Evolutionary conservation across 2,888 invertebrate species (phyloP).

Genomic region (Villa cingulata): DNA sequence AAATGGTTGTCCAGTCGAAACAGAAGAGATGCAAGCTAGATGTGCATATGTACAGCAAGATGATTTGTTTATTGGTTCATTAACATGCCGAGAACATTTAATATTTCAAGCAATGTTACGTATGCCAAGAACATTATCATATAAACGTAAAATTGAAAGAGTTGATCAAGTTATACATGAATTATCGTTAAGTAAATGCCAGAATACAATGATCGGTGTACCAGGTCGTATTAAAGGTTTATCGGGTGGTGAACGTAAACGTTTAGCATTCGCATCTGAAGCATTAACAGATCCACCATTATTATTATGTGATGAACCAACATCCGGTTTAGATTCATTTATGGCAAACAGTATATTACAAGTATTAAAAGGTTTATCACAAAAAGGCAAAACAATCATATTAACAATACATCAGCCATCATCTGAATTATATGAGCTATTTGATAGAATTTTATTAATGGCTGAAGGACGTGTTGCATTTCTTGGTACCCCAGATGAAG

Average conservation of each 20-base stretch:
- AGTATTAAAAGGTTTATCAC: slow-evolving; percentile 59
- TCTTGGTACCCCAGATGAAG: slow-evolving; percentile 66
- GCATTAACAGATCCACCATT: slow-evolving; percentile 87
- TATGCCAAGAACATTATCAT: slow-evolving; percentile 66
- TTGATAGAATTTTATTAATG: slow-evolving; percentile 78
- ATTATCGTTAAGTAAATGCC: slow-evolving; percentile 76
- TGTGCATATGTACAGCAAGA: slow-evolving; percentile 91
- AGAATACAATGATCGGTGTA: slow-evolving; percentile 79
- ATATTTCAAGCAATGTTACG: slow-evolving; percentile 78
- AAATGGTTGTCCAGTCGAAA: slow-evolving; percentile 64
- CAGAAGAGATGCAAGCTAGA: slow-evolving; percentile 56
- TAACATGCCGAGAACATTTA: slow-evolving; percentile 81
- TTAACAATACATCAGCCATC: slow-evolving; percentile 94
- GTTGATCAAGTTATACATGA: slow-evolving; percentile 80
- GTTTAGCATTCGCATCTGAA: slow-evolving; percentile 93
- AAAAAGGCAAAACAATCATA: slow-evolving; percentile 77
- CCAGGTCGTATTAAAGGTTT: slow-evolving; percentile 81
- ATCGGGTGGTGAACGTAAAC: slow-evolving; percentile 92
- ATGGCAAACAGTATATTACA: slow-evolving; percentile 91
- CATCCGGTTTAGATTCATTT: slow-evolving; percentile 89
- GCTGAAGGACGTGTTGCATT: slow-evolving; percentile 85
- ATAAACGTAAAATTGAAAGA: slow-evolving; percentile 56
- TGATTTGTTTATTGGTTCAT: slow-evolving; percentile 79
- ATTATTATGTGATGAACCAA: slow-evolving; percentile 95
- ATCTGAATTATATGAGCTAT: slow-evolving; percentile 78